These are phyloP conservation scores for Stichopus horrens DNA, from an alignment of 53 echinoderm and acorn worm species.

Conservation along the genomic window DNA sequence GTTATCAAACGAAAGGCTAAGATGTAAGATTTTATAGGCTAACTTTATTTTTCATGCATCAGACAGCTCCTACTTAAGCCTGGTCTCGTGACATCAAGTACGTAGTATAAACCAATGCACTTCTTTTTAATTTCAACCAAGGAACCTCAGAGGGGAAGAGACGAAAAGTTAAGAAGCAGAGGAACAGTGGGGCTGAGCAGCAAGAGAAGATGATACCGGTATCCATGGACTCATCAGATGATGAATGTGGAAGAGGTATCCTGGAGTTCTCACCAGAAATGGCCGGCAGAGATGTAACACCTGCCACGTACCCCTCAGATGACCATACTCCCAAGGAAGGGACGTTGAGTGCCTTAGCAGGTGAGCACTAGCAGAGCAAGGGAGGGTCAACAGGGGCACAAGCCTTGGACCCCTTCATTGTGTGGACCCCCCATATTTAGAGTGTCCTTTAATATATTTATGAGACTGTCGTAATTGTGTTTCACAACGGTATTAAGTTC, in stretches of 20 bases:
- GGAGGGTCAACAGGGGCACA: too few relatives aligned
- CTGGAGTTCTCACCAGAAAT: slow-evolving; percentile 96
- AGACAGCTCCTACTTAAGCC: too few relatives aligned
- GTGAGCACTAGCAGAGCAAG: slow-evolving; percentile 42
- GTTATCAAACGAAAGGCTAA: too few relatives aligned
- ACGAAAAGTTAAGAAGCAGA: slow-evolving; percentile 10
- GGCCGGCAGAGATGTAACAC: slow-evolving; percentile 97
- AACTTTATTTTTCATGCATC: too few relatives aligned
- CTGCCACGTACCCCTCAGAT: slow-evolving; percentile 64
- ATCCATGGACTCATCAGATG: slow-evolving; percentile 70
- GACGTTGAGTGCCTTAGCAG: slow-evolving; percentile 86
- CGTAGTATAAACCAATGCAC: neutral
- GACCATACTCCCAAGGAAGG: slow-evolving; percentile 49
- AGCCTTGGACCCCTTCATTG: too few relatives aligned
- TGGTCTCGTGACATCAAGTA: neutral
- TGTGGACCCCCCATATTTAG: too few relatives aligned
- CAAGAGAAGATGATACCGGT: slow-evolving; percentile 62
- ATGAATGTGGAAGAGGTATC: slow-evolving; percentile 96
- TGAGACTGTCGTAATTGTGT: too few relatives aligned
- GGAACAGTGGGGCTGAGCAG: slow-evolving; percentile 38
- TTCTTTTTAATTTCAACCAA: neutral
- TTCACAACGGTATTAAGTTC: too few relatives aligned
- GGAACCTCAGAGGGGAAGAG: slow-evolving; percentile 19
- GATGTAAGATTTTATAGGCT: too few relatives aligned
- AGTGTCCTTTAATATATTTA: too few relatives aligned